A percentile compares a stretch with the other conserved stretches of the same genome.
These are phyloP conservation scores for Eupsilia transversa DNA, from an alignment of 2,888 invertebrate species.

Conservation along the genomic window DNA sequence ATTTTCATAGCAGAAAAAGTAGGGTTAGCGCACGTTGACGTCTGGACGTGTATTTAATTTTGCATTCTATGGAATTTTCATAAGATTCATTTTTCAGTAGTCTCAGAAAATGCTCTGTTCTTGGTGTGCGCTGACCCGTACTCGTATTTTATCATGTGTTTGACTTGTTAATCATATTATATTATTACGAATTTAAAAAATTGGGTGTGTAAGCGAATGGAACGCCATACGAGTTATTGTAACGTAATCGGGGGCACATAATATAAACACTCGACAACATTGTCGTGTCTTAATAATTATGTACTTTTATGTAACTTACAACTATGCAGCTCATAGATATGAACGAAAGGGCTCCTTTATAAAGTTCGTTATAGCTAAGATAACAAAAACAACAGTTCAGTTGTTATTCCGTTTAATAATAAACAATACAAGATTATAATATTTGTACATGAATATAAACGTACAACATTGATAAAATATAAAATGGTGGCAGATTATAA, in stretches of 20 bases:
- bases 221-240: background rate
- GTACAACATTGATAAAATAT: slow-evolving; percentile 34
- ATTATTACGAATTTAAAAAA: background rate
- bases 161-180: background rate
- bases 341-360: background rate
- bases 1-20: background rate
- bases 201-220: too few species aligned
- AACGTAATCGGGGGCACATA: background rate
- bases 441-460: slow-evolving; percentile 28
- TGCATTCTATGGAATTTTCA: too few species aligned
- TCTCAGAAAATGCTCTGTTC: too few species aligned
- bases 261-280: background rate
- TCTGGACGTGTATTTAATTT: too few species aligned
- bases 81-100: too few species aligned
- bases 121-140: too few species aligned
- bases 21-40: too few species aligned
- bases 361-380: background rate
- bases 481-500: slow-evolving; percentile 58
- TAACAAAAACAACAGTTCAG: slow-evolving; percentile 16
- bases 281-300: background rate
- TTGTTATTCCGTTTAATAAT: slow-evolving; percentile 44
- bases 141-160: background rate
- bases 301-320: background rate
- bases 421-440: slow-evolving; percentile 28
- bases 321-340: background rate